Base-by-base conservation (phyloP, 1,140 invertebrate species). In the Aphelenchoides avenae region DNA sequence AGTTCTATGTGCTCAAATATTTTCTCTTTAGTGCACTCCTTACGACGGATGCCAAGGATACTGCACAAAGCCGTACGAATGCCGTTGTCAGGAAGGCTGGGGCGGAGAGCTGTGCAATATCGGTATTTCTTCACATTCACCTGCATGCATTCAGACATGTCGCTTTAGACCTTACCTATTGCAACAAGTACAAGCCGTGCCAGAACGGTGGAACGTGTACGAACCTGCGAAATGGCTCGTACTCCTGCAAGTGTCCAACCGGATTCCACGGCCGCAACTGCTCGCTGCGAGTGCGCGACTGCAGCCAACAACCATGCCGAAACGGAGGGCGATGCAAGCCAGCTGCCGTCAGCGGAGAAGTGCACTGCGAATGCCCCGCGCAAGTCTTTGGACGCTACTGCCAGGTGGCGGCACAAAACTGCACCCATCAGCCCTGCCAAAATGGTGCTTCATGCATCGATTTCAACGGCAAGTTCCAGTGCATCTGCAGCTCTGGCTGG, bases 171-270 rank as follows among this genome's bases (percentile, higher is more conserved):
- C 34, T 63, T 34, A 42, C 18, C 30, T 64, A 42, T 48, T 63
- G 60, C 50, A 24, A 26, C 26, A 36, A 42, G n/a, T 24, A 55
- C 42, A 20, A 34, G 50, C 60, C 60, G 11, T 63, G 60, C 43
- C 46, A 44, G 40, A 63, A 63, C 26, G 60, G 59, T 15, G 60
- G 48, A 18, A 46, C 22, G 27, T 63, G 60, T 36, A 27, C 27
- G 13, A 43, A 70, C 24, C 68, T 73, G 54, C 58, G 59, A 2
- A 33, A 76, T 9, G 66, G 68, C 31, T 67, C 39, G 27, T 77
- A 75, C 51, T 68, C 59, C 6, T 78, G 77, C 51, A 18, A 51
- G 30, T 78, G 77, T 57, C 63, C 63, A 20, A 61, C 73, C 18
- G 75, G 75, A 20, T 62, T 62, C 29, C 66, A 64, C 53, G 77